Evolutionary conservation across 2,888 invertebrate species (phyloP), one percentile per base, ranked within the genome.

Genomic region (Melipona bicolor): DNA sequence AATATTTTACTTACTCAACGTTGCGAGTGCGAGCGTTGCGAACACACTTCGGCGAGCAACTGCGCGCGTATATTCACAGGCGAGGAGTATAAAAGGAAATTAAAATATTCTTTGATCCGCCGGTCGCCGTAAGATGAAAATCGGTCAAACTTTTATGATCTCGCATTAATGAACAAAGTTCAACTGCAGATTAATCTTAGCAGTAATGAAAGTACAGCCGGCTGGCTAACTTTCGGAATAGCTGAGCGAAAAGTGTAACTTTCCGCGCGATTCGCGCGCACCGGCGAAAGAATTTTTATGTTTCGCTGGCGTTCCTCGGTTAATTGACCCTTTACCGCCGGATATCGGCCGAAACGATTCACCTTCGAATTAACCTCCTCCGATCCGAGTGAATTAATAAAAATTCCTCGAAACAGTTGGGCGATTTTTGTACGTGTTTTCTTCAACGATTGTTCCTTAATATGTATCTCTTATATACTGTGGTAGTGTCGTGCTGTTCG

Each of bases 141-240:
- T 83, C 71, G 79, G 79, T 68, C 65, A 64, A 83, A 83, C 79
- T 83, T 79, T 79, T 73, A 79, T 79, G 79, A 83, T 84, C 68
- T 72, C 75, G 79, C 72, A 83, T 84, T 83, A 83, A 84, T 83
- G 83, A 84, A 79, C 83, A 79, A 83, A 83, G 75, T 83, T 84
- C 71, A 79, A 79, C 84, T 72, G 56, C 61, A 75, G 79, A 83
- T 84, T 84, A 84, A 84, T 84, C 83, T 83, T 83, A 71, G 72
- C 64, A 24, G 78, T 73, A 83, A 83, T 83, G 84, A 79, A 79
- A 83, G 69, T 75, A 72, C 73, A 67, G 69, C 13, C 52, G 76
- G 32, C 72, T n/a, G 36, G 59, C 69, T 69, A 79, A 84, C 75
- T 79, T 83, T 54, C 59, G n/a, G 43, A 13, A 15, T 75, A 71